Conservation (phyloP, 2,888 invertebrate species). For the Troilus luridus region DNA sequence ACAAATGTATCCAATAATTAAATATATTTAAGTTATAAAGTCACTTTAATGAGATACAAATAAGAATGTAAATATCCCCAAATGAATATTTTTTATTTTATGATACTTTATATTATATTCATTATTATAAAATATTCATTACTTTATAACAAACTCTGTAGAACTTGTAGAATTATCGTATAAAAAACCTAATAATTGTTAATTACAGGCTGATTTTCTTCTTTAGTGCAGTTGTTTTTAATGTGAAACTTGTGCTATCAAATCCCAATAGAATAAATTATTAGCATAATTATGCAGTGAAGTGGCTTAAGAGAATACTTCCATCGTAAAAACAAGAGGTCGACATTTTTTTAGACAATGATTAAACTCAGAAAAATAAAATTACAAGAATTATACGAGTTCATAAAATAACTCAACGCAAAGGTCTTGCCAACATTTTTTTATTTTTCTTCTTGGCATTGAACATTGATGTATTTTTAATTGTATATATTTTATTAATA, state of each 20-base stretch:
- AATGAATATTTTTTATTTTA: neutral
- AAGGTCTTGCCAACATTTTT: too few species aligned
- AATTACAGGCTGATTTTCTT: neutral
- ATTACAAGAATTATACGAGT: too few species aligned
- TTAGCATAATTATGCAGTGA: neutral
- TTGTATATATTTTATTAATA: too few species aligned
- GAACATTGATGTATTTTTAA: too few species aligned
- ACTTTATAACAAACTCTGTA: neutral
- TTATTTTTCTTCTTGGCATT: too few species aligned
- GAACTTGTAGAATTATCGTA: neutral
- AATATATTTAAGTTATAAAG: neutral
- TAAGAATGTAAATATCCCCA: neutral
- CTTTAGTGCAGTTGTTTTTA: neutral
- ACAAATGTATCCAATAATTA: neutral
- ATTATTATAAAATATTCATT: neutral
- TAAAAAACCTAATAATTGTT: neutral
- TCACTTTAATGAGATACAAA: neutral
- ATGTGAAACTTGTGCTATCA: neutral
- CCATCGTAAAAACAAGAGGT: too few species aligned
- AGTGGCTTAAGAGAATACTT: neutral
- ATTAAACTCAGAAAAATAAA: too few species aligned
- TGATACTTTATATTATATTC: neutral
- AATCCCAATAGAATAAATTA: neutral
- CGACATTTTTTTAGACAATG: too few species aligned
- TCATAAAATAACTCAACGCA: too few species aligned